phyloP scores from a whole-genome alignment of 1,140 invertebrate species.

The Mamestra configurata region DNA sequence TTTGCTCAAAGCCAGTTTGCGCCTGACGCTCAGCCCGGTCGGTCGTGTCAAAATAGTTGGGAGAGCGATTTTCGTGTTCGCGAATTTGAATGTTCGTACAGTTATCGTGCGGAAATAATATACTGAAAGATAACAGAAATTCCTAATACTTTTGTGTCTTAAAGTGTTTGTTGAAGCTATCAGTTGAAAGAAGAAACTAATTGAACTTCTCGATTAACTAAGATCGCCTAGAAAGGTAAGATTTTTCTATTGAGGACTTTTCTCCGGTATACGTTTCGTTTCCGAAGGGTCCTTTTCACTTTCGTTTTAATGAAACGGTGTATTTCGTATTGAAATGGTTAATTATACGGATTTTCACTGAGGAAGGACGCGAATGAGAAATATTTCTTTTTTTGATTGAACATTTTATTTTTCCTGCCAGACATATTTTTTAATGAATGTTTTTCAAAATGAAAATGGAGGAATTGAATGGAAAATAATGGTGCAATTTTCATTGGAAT shows the following conservation, averaged over 20 bases:
- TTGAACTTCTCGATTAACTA: neutral
- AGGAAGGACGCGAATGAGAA: neutral
- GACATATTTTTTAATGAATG: conserved; percentile 8
- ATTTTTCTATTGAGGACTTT: conserved; percentile 32
- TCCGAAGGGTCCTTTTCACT: conserved; percentile 32
- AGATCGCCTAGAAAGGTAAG: conserved; percentile 47
- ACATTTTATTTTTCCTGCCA: neutral
- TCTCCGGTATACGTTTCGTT: neutral
- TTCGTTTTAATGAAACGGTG: conserved; percentile 50
- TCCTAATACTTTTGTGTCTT: conserved; percentile 10
- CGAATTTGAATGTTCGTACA: conserved; percentile 36
- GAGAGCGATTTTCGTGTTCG: conserved; percentile 46
- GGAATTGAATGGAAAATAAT: neutral
- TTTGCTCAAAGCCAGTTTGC: conserved; percentile 58
- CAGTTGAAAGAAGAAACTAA: neutral
- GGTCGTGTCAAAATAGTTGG: conserved; percentile 42
- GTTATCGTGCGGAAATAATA: conserved; percentile 36
- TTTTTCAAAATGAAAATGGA: neutral
- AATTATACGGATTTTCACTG: conserved; percentile 46
- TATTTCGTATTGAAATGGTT: conserved; percentile 50
- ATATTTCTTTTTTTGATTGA: conserved; percentile 5
- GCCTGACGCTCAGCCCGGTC: conserved; percentile 40
- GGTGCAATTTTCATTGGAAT: neutral
- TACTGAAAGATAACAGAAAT: neutral
- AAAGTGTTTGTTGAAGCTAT: conserved; percentile 12